A percentile compares a stretch with the other conserved stretches of the same genome.
phyloP scores from a whole-genome alignment of 2,113 vertebrate species.

The Anhinga anhinga region DNA sequence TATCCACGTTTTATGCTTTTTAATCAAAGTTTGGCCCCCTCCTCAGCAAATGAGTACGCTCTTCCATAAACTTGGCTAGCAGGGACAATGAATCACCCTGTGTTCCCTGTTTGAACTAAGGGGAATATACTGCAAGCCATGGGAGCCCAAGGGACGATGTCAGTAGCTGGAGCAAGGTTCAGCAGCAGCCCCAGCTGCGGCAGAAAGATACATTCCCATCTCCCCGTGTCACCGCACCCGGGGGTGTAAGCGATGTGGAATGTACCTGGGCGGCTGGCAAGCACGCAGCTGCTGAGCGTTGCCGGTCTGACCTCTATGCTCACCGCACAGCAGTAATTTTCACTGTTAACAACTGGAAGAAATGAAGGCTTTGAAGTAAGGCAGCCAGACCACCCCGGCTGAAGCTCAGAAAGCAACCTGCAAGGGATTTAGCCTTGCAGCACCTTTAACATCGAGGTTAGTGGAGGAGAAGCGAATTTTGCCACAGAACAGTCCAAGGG shows the following conservation, averaged over 20 bases:
- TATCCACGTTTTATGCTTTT: not conserved
- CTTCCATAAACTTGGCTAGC: not conserved
- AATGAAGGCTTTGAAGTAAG: not conserved
- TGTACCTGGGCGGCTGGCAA: not conserved
- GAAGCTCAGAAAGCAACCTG: not conserved
- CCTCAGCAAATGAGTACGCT: not conserved
- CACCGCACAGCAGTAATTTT: not conserved
- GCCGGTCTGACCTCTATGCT: rapidly evolving
- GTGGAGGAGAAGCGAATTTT: not conserved
- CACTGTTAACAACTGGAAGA: not conserved
- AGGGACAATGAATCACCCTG: not conserved
- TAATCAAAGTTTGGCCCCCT: not conserved
- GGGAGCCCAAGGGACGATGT: not conserved
- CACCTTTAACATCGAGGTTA: not conserved
- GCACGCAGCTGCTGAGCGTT: not conserved
- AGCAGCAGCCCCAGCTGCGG: not conserved
- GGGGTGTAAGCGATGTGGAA: not conserved
- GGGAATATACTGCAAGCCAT: not conserved
- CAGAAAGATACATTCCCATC: not conserved
- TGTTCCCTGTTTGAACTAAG: not conserved
- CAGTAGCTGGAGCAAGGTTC: not conserved
- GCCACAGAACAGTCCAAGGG: not conserved
- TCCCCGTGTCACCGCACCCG: not conserved
- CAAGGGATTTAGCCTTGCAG: not conserved
- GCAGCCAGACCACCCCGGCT: not conserved